Conservation (phyloP, 53 echinoderm and acorn worm genomes). For the Paelopatides confundens region DNA sequence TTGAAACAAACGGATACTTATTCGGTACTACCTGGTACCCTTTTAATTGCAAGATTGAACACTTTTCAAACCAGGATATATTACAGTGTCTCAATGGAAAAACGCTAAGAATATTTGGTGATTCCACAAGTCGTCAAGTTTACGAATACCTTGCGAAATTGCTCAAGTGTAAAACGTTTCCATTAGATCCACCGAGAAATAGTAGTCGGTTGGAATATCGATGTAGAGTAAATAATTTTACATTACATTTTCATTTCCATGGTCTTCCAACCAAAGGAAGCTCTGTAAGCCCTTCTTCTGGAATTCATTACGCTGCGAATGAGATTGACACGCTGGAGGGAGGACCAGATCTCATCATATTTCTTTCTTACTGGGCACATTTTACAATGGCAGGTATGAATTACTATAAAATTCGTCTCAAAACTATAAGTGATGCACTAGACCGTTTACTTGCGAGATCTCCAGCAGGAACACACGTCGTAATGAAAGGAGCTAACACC, state of each 20-base stretch:
- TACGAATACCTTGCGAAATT: neutral
- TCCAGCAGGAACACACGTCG: neutral
- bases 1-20: slow-evolving; percentile 12
- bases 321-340: slow-evolving; percentile 5
- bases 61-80: neutral
- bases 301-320: slow-evolving; percentile 16
- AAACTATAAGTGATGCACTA: neutral
- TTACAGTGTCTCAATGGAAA: neutral
- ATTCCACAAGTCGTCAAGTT: slow-evolving; percentile 1
- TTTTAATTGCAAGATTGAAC: neutral
- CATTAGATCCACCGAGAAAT: neutral
- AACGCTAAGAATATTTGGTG: neutral
- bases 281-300: no score
- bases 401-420: neutral
- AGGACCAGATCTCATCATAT: neutral
- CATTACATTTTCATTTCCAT: neutral
- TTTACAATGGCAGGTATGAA: neutral
- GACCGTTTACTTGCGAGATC: neutral
- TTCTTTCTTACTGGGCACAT: slow-evolving; percentile 28
- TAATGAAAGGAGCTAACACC: slow-evolving; percentile 10
- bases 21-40: neutral
- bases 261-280: slow-evolving; percentile 16
- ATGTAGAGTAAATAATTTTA: neutral
- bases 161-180: neutral
- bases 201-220: neutral